These are phyloP conservation scores for Orthonevra nobilis DNA, from an alignment of 2,888 invertebrate genomes.

Conservation along the genomic window DNA sequence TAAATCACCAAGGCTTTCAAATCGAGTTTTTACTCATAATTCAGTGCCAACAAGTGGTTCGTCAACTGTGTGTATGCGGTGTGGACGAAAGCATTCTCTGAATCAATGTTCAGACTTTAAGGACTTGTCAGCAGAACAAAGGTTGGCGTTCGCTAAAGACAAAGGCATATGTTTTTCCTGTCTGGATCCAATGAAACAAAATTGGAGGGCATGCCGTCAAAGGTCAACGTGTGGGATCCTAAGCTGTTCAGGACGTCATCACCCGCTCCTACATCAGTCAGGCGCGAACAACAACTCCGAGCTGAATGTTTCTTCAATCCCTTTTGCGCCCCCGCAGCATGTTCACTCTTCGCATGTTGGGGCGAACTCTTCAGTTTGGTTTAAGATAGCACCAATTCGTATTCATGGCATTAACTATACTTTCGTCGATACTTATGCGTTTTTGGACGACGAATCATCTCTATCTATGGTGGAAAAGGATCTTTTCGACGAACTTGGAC, in stretches of 20 bases:
- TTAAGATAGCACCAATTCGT: slow-evolving; percentile 16
- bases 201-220: too few species aligned
- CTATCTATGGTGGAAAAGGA: slow-evolving; percentile 33
- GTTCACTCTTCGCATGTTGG: slow-evolving; percentile 1
- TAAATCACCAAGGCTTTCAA: too few species aligned
- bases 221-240: too few species aligned
- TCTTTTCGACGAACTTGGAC: slow-evolving; percentile 31
- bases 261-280: background rate
- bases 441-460: slow-evolving; percentile 31
- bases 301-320: background rate
- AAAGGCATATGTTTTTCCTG: too few species aligned
- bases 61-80: too few species aligned
- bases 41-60: too few species aligned
- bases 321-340: background rate
- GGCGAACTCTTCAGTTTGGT: background rate
- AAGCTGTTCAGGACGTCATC: slow-evolving; percentile 11
- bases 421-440: background rate
- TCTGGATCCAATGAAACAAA: too few species aligned
- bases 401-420: too few species aligned
- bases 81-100: too few species aligned
- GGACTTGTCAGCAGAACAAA: background rate
- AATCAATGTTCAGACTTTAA: too few species aligned
- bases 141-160: background rate
- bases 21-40: too few species aligned
- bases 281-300: background rate